These are phyloP conservation scores for Gymnocheta viridis DNA, from an alignment of 2,888 invertebrate genomes.

Conservation along the genomic window DNA sequence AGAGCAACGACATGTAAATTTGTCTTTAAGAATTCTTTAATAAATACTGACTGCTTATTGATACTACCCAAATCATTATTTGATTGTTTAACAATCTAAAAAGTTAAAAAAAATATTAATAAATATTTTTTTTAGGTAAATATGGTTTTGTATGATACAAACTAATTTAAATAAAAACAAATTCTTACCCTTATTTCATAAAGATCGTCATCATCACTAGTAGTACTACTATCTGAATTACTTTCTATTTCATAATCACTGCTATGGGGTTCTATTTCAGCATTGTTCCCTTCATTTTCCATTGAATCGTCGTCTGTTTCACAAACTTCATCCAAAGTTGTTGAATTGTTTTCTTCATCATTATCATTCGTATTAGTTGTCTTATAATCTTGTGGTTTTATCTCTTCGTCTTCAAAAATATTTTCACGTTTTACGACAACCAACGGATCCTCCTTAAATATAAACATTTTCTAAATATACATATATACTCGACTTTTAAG, in stretches of 20 bases:
- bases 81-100: conserved; percentile 15
- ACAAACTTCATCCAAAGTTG: not conserved
- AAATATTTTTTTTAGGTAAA: no score
- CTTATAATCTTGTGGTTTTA: not conserved
- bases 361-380: not conserved
- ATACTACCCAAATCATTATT: not conserved
- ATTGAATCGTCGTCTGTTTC: conserved; percentile 9
- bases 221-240: conserved; percentile 3
- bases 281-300: conserved; percentile 1
- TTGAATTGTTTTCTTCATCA: not conserved
- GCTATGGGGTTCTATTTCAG: not conserved
- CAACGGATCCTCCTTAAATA: conserved; percentile 42
- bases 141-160: no score
- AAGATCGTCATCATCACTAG: conserved; percentile 18
- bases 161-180: not conserved
- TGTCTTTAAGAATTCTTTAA: conserved; percentile 38
- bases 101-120: not conserved
- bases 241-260: conserved; percentile 41
- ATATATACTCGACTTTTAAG: not conserved
- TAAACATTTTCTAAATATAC: not conserved
- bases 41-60: conserved; percentile 1
- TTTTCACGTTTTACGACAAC: conserved; percentile 49
- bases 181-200: conserved; percentile 18
- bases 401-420: conserved; percentile 20
- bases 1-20: conserved; percentile 35